Base-by-base conservation (phyloP, 2,888 invertebrate genomes). In the Athetis lepigone region DNA sequence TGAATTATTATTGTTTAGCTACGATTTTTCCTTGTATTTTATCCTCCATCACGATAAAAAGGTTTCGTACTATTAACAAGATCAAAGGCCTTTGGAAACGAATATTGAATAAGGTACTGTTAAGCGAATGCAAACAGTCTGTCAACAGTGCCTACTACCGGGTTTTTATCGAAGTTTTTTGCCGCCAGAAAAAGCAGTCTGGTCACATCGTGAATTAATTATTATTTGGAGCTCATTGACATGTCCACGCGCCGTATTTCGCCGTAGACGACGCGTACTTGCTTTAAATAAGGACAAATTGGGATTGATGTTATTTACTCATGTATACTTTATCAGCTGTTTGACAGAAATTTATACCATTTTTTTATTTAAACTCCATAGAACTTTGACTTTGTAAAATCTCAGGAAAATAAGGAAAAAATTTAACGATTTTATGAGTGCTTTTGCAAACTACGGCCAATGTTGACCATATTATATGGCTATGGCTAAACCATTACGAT, bases 191-290 rank as follows among this genome's bases (percentile, higher is more conserved):
- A 70, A 69, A 69, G 40, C 8, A 42, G 62, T 70, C 70, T 55
- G 54, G 61, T 68, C 50, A 40, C 40, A 23, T 36, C 43, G 51
- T 52, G 58, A 46, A 65, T 71, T 71, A 65, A 70, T 70, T 65
- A 63, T 47, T 37, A 43, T 52, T 65, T 49, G 16, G 69, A 19
- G 69, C 71, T 69, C 71, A 65, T 58, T 65, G 69, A 70, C 71
- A 42, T 13, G 47, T 23, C n/a, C 23, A 43, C 36, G 23, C 18
- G 47, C 23, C 69, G 2, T 37, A 16, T 21, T 45, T 16, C 2
- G 16, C 1, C 29, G 6, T 23, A 27, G 8, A 19, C n/a, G 8
- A 19, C 43, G 23, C 27, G 33, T 47, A 21, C 18, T 33, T 39
- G 19, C 5, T 40, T 16, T 2, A 40, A 39, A 61, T 19, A 9